Base-by-base conservation (phyloP, 1,140 invertebrate genomes). In the Adelges cooleyi region DNA sequence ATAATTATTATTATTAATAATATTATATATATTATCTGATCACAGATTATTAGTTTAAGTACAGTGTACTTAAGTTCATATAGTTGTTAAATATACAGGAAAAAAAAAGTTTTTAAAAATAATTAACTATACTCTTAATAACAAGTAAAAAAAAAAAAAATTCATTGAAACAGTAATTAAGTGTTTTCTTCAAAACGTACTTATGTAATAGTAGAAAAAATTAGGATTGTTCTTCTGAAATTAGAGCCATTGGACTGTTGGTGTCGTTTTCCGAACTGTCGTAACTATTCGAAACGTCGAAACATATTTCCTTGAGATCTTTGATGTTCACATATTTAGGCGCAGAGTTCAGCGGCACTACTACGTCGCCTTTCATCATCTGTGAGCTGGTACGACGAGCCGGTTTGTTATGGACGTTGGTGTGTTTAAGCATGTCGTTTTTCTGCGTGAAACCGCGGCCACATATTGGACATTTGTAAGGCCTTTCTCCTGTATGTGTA, bases 401-500 rank as follows among this genome's bases (percentile, higher is more conserved):
- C 18, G 44, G 62, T 40, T 20, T 59, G 65, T 65, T 51, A n/a
- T 77, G 77, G 0, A 69, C 73, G 52, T 72, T 74, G 3, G 67
- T 69, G 50, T 79, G 78, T 40, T 75, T 76, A 1, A 73, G 52
- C 74, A 76, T 74, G 20, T 75, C 74, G 50, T 73, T 73, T 59
- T 75, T 75, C 54, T 76, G 75, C 1, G 74, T 74, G 69, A 80
- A 80, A 9, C 59, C 68, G 59, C 68, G 77, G 33, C 84, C 81
- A 70, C 84, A 86, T 40, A 83, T 79, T 62, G 82, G 79, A 71
- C 88, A 91, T 1, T 82, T 80, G 66, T 84, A 89, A 0, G 86
- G 86, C 69, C 83, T 84, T 68, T 87, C 85, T 0, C 85, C 90
- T 0, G 89, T 92, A 70, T 92, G 83, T 0, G 77, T 80, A 10